Evolutionary conservation across 2,888 invertebrate genomes (phyloP), one percentile per base, ranked within the genome.

Genomic region (Drosophila macrothrix): DNA sequence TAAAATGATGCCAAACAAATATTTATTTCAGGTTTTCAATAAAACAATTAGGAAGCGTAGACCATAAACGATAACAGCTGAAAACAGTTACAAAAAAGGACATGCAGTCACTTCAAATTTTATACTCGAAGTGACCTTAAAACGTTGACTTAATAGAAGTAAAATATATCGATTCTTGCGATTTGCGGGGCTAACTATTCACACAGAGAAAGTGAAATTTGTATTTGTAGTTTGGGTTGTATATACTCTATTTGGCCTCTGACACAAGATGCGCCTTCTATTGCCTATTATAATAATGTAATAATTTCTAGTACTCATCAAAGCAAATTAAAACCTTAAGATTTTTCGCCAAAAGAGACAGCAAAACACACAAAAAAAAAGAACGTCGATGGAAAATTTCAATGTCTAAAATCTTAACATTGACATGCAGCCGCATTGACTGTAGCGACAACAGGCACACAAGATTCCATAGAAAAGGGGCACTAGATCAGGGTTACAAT

Each of bases 321-420:
- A 14, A 41, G 56, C 22, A 54, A 39, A 83, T 78, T 69, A 68
- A 67, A 70, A 69, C 71, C 83, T 88, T 68, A 80, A 73, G 70
- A 67, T 55, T 54, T 66, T 29, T 35, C 49, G 70, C 63, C 61
- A 46, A 54, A 73, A 78, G 69, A 50, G 71, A 35, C 25, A 33
- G 16, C 25, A 37, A n/a, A 10, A 31, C 14, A 49, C n/a, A 33
- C 5, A 5, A 14, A 29, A 10, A 28, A 28, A 19, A 31, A 29
- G 19, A 39, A 55, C 16, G 28, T 22, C 39, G 37, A 39, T n/a
- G 28, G 37, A 60, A 64, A 80, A 80, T 84, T 90, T 91, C 90
- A 91, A 90, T 90, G 91, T 80, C 90, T 84, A 84, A 90, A 76
- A 86, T 83, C 91, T 90, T 86, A 86, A 88, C 90, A 90, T 90